Evolutionary conservation across 2,797 vertebrate genomes (phyloP).

Genomic region (Pseudochromis fuscus): DNA sequence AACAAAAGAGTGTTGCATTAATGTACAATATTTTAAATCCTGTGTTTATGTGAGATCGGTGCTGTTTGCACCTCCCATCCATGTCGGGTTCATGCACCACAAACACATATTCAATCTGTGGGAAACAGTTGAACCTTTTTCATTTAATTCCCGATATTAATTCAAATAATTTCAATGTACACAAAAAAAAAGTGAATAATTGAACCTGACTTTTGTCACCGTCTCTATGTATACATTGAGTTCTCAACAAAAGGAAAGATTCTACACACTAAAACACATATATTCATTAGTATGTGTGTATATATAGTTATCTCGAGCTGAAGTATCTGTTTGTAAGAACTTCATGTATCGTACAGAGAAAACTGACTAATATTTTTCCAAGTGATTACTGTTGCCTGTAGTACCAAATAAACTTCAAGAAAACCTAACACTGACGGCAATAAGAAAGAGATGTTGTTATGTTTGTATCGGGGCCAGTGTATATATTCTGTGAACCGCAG

Average conservation of each 20-base stretch:
- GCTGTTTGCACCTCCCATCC: background rate
- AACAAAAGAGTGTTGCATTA: background rate
- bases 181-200: background rate
- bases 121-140: background rate
- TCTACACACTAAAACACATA: background rate
- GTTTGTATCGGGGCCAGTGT: background rate
- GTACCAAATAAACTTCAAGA: background rate
- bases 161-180: background rate
- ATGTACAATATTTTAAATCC: conserved; percentile 20
- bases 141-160: too few species aligned
- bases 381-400: background rate
- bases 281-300: background rate
- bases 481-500: background rate
- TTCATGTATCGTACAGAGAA: background rate
- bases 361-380: background rate
- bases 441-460: background rate
- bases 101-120: background rate
- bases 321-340: background rate
- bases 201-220: background rate
- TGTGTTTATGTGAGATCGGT: conserved; percentile 12
- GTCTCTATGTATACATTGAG: background rate
- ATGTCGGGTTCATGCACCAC: background rate
- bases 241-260: background rate
- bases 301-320: background rate
- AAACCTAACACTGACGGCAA: background rate